These are phyloP conservation scores for Miichthys miiuy DNA, from an alignment of 2,797 vertebrate species.

Conservation along the genomic window DNA sequence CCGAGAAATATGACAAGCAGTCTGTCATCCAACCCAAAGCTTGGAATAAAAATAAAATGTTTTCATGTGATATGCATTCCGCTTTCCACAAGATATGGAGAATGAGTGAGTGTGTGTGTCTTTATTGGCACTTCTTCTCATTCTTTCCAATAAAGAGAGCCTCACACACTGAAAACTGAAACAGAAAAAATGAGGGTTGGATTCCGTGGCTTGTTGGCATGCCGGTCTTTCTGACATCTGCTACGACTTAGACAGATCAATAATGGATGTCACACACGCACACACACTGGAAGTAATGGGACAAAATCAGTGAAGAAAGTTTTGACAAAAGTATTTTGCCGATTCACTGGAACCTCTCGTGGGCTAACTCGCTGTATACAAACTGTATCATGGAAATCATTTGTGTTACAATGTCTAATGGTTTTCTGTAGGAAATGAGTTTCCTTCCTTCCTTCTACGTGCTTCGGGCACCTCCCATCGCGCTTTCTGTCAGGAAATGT, in stretches of 20 bases:
- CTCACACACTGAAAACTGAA: conserved; percentile 47
- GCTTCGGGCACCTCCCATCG: conserved; percentile 6
- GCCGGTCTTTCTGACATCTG: conserved; percentile 63
- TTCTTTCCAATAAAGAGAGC: conserved; percentile 67
- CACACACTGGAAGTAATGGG: conserved; percentile 9
- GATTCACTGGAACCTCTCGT: not conserved
- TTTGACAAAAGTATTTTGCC: not conserved
- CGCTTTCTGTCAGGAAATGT: conserved; percentile 42
- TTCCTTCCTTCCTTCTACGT: conserved; percentile 62
- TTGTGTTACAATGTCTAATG: conserved; percentile 26
- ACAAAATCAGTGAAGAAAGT: not conserved
- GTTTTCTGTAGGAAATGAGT: conserved; percentile 54
- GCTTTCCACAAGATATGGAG: conserved; percentile 55
- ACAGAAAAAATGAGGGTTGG: conserved; percentile 43
- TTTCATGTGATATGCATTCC: conserved; percentile 66
- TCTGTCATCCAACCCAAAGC: conserved; percentile 40
- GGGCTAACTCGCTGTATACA: not conserved
- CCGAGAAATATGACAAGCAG: conserved; percentile 49
- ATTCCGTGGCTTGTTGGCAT: conserved; percentile 45
- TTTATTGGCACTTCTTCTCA: conserved; percentile 48
- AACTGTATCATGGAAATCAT: not conserved
- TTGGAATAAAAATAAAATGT: conserved; percentile 64
- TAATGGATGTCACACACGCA: conserved; percentile 53
- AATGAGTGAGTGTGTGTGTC: conserved; percentile 49
- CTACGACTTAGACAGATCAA: conserved; percentile 68